Evolutionary conservation across 2,888 invertebrate genomes (phyloP).

Genomic region (Branchinecta sandiegonensis): DNA sequence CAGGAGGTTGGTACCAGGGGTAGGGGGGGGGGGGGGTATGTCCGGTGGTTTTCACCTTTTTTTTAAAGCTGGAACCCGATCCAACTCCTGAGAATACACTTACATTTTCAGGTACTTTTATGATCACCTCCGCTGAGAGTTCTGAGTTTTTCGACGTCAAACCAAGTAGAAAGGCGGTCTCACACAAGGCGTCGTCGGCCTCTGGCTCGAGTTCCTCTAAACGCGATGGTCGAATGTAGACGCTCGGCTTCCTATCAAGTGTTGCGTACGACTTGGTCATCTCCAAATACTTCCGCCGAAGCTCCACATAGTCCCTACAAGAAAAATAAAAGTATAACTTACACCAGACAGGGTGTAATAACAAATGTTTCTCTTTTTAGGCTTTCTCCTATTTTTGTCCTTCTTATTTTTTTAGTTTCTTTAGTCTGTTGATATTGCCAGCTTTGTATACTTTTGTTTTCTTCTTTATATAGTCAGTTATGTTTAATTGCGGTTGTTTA

Average conservation of each 20-base stretch:
- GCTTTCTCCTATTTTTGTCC: too few relatives aligned
- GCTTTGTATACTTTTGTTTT: too few relatives aligned
- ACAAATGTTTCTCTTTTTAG: too few relatives aligned
- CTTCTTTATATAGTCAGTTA: too few relatives aligned
- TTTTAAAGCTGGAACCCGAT: too few relatives aligned
- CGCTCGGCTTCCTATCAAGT: background rate
- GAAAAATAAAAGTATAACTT: background rate
- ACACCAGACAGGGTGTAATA: too few relatives aligned
- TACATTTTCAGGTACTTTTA: conserved; percentile 11
- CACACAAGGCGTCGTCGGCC: background rate
- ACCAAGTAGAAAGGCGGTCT: conserved; percentile 2
- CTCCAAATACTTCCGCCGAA: conserved; percentile 2
- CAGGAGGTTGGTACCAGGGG: too few relatives aligned
- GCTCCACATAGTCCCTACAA: background rate
- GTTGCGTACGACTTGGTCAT: background rate
- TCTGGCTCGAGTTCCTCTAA: background rate
- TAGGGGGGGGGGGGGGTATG: too few relatives aligned
- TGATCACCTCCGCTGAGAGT: background rate
- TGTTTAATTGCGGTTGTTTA: too few relatives aligned
- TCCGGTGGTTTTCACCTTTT: too few relatives aligned
- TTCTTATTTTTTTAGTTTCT: too few relatives aligned
- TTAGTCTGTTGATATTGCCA: too few relatives aligned
- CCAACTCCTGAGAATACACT: background rate
- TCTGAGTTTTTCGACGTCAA: conserved; percentile 7
- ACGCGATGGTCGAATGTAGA: background rate